Percentiles rank a stretch among this genome's conserved stretches.
Conservation (phyloP, 2,797 vertebrate species). For the Eospalax fontanierii region DNA sequence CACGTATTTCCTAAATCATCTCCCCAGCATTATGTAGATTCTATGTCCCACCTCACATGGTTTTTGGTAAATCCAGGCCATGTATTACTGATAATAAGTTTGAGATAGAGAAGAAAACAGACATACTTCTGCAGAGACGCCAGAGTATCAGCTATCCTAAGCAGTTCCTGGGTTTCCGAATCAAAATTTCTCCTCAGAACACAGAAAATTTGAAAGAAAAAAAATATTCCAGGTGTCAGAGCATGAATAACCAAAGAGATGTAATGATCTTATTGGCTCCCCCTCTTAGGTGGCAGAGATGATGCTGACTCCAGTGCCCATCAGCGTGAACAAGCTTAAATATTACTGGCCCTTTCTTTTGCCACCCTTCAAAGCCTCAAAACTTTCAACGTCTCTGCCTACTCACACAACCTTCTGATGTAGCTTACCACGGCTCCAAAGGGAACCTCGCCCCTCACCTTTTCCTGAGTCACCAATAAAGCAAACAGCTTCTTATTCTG, state of each 20-base stretch:
- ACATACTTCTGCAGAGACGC: not conserved
- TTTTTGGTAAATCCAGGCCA: not conserved
- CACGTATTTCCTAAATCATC: not conserved
- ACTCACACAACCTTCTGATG: not conserved
- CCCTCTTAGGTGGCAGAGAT: not conserved
- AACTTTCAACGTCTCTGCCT: not conserved
- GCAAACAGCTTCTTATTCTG: not conserved
- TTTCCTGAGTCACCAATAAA: slow-evolving; percentile 29
- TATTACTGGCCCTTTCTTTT: not conserved
- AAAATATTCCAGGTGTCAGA: not conserved
- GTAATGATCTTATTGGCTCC: not conserved
- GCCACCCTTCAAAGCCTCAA: not conserved
- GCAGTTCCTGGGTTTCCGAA: not conserved
- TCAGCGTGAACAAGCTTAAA: not conserved
- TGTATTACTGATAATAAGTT: not conserved
- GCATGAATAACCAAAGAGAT: not conserved
- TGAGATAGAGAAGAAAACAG: slow-evolving; percentile 3
- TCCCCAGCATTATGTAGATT: not conserved
- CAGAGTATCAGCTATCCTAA: not conserved
- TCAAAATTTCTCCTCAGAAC: not conserved
- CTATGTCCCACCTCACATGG: not conserved
- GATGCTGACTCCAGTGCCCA: not conserved
- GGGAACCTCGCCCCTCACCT: slow-evolving; percentile 28
- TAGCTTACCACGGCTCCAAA: not conserved
- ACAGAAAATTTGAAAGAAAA: not conserved